These are phyloP conservation scores for Poeciliopsis turneri DNA, from an alignment of 2,797 vertebrate genomes.

Conservation along the genomic window DNA sequence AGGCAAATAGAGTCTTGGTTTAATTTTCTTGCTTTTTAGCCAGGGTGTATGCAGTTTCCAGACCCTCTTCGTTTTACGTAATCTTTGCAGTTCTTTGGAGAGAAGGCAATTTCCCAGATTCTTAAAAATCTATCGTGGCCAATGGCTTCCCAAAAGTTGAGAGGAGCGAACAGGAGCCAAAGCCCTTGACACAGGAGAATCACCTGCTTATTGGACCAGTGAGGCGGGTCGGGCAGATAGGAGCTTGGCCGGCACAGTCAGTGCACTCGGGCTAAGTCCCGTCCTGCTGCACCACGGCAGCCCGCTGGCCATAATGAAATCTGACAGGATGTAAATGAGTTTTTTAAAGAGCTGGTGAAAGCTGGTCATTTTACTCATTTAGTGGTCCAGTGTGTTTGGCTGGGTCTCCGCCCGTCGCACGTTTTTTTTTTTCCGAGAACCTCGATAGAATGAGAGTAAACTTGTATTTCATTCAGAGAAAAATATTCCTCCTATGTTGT, in stretches of 20 bases:
- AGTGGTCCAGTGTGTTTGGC: slow-evolving; percentile 90
- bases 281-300: slow-evolving; percentile 78
- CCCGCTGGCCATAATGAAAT: slow-evolving; percentile 87
- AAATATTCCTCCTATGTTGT: background rate
- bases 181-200: slow-evolving; percentile 68
- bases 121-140: slow-evolving; percentile 68
- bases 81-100: background rate
- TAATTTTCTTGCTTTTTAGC: background rate
- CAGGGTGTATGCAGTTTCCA: background rate
- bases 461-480: background rate
- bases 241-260: slow-evolving; percentile 72
- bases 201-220: slow-evolving; percentile 72
- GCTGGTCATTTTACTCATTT: slow-evolving; percentile 95
- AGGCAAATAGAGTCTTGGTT: background rate
- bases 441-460: slow-evolving; percentile 33
- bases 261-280: slow-evolving; percentile 79
- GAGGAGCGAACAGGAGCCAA: slow-evolving; percentile 37
- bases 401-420: slow-evolving; percentile 83
- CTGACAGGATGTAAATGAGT: slow-evolving; percentile 98
- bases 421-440: slow-evolving; percentile 40
- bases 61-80: background rate
- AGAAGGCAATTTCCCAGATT: slow-evolving; percentile 7
- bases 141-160: slow-evolving; percentile 46
- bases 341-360: slow-evolving; percentile 93
- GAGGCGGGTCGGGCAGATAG: slow-evolving; percentile 77